A percentile compares a stretch with the other conserved stretches of the same genome.
These are phyloP conservation scores for Leptothorax acervorum DNA, from an alignment of 2,888 invertebrate species.

Conservation along the genomic window DNA sequence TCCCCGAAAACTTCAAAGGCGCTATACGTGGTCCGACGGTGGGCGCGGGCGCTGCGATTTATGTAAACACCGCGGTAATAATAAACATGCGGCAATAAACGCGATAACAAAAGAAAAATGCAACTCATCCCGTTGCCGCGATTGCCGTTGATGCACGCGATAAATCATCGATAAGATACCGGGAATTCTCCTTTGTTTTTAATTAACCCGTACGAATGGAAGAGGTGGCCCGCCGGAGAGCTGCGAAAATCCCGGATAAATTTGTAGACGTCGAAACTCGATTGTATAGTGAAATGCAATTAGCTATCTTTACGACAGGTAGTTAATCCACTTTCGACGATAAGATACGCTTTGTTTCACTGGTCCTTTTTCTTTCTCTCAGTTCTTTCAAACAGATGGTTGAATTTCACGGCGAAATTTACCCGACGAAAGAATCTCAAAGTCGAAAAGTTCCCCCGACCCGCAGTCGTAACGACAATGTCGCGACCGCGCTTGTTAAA, in stretches of 20 bases:
- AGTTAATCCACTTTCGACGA: background rate
- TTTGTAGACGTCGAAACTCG: background rate
- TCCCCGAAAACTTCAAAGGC: slow-evolving; percentile 46
- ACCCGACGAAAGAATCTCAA: slow-evolving; percentile 18
- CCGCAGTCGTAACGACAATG: slow-evolving; percentile 18
- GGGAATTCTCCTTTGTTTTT: background rate
- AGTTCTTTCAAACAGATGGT: background rate
- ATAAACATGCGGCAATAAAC: slow-evolving; percentile 38
- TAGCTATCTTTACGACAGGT: background rate
- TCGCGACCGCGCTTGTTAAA: slow-evolving; percentile 60
- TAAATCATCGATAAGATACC: slow-evolving; percentile 21
- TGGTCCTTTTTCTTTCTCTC: too few relatives aligned
- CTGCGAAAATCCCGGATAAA: background rate
- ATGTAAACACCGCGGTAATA: slow-evolving; percentile 39
- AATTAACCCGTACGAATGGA: background rate
- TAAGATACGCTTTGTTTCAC: background rate
- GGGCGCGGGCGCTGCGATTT: background rate
- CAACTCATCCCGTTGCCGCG: slow-evolving; percentile 17
- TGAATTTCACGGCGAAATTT: background rate
- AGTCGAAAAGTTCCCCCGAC: slow-evolving; percentile 62
- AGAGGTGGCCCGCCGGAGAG: background rate
- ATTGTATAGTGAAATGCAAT: background rate
- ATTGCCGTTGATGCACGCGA: slow-evolving; percentile 21
- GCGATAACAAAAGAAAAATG: slow-evolving; percentile 24
- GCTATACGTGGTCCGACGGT: background rate